phyloP scores from a whole-genome alignment of 1,140 invertebrate species.

The Elymnias hypermnestra region DNA sequence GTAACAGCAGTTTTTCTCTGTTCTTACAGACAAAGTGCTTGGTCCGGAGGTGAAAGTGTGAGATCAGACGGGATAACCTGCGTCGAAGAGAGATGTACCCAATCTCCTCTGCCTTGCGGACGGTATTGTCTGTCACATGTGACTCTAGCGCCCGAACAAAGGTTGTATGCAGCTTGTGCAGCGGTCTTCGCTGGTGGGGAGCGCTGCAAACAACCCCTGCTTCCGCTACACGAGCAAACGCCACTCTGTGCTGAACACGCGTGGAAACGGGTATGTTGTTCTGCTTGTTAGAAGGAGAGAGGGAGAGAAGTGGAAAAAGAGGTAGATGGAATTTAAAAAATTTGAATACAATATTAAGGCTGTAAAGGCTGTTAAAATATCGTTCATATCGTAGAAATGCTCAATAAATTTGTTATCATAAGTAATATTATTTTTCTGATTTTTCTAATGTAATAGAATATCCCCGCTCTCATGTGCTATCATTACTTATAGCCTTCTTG shows the following conservation, averaged over 20 bases:
- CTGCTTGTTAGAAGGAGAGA: no score
- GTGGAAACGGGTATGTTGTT: no score
- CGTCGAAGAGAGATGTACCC: conserved; percentile 71
- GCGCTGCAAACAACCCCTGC: conserved; percentile 91
- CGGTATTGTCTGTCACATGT: conserved; percentile 91
- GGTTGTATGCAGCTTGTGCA: conserved; percentile 92
- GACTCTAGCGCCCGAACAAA: conserved; percentile 90
- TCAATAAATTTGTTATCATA: no score
- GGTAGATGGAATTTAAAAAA: no score
- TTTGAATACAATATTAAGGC: no score
- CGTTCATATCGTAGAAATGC: no score
- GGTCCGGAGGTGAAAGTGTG: conserved; percentile 54
- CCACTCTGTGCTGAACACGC: conserved; percentile 90
- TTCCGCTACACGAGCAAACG: conserved; percentile 89
- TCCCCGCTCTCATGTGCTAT: no score
- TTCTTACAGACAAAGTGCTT: conserved; percentile 39
- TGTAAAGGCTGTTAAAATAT: no score
- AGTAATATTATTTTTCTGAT: no score
- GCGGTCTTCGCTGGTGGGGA: conserved; percentile 92
- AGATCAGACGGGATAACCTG: conserved; percentile 30
- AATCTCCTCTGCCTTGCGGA: conserved; percentile 85
- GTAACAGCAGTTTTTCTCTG: background rate
- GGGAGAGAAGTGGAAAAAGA: no score
- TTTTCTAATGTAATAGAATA: no score
- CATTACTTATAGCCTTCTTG: no score